Percentiles rank a stretch among this genome's conserved stretches.
These are phyloP conservation scores for Paramisgurnus dabryanus DNA, from an alignment of 2,113 vertebrate genomes.

Conservation along the genomic window DNA sequence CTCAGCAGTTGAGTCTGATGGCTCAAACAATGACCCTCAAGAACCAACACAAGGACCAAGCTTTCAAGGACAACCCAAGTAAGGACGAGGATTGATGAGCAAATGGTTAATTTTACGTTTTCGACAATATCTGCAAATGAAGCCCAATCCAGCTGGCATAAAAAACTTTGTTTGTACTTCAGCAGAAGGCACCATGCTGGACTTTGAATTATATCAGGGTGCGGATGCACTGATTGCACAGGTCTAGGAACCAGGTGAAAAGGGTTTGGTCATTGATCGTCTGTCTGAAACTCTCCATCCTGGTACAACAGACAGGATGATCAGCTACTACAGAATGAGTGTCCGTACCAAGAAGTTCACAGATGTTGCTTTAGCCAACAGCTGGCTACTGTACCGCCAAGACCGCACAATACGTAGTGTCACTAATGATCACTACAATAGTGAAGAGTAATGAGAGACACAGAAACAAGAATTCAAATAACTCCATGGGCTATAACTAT, in stretches of 20 bases:
- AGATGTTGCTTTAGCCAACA: neutral
- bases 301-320: conserved; percentile 9
- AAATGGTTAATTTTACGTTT: conserved; percentile 32
- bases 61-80: neutral
- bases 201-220: conserved; percentile 46
- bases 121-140: conserved; percentile 37
- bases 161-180: conserved; percentile 43
- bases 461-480: too few relatives aligned
- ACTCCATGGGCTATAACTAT: too few relatives aligned
- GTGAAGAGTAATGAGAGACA: too few relatives aligned
- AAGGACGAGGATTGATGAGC: conserved; percentile 3
- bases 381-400: conserved; percentile 13
- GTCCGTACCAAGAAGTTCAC: conserved; percentile 4
- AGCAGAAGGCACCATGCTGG: conserved; percentile 33
- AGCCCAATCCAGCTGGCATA: conserved; percentile 37
- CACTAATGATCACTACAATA: too few relatives aligned
- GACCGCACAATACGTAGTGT: neutral
- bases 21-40: too few relatives aligned
- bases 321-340: neutral
- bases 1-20: too few relatives aligned
- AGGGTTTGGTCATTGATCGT: conserved; percentile 1
- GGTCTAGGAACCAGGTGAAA: neutral
- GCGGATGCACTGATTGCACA: neutral
- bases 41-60: neutral
- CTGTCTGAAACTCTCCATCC: conserved; percentile 38